Evolutionary conservation across 2,888 invertebrate species (phyloP).

Genomic region (Chymomyza amoena): DNA sequence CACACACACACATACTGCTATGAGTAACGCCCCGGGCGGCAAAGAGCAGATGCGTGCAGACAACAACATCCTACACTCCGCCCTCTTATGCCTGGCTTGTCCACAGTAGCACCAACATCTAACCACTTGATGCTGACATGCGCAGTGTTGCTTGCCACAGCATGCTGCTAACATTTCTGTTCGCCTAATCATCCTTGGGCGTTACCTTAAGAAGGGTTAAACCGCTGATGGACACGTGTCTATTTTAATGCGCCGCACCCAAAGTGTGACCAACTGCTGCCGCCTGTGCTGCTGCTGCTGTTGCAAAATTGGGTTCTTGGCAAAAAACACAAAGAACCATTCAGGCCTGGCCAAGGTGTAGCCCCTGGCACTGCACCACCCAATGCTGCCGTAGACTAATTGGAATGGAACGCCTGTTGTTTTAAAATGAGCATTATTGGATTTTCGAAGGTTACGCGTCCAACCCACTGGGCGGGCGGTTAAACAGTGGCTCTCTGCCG

Average conservation of each 20-base stretch:
- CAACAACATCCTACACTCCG: constrained; percentile 53
- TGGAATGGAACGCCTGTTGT: constrained; percentile 26
- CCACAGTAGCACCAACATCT: constrained; percentile 17
- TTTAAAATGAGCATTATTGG: constrained; percentile 45
- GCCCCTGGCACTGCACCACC: constrained; percentile 46
- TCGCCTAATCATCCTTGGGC: constrained; percentile 78
- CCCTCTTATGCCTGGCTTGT: constrained; percentile 59
- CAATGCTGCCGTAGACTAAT: constrained; percentile 54
- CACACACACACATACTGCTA: constrained; percentile 18
- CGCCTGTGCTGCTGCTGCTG: constrained; percentile 21
- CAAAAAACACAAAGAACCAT: constrained; percentile 62
- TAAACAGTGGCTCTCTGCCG: constrained; percentile 14
- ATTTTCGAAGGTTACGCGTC: constrained; percentile 42
- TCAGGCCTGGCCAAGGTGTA: constrained; percentile 36
- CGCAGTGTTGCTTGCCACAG: constrained; percentile 29
- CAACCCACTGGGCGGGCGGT: constrained; percentile 63
- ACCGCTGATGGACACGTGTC: constrained; percentile 78
- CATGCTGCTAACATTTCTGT: constrained; percentile 47
- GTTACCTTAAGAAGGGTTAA: constrained; percentile 80
- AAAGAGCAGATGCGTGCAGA: constrained; percentile 28
- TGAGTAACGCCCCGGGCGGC: neutral
- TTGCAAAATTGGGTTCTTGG: constrained; percentile 42
- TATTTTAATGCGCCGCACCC: constrained; percentile 54
- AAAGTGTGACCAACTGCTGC: constrained; percentile 24
- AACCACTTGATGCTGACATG: constrained; percentile 36